phyloP scores from a whole-genome alignment of 2,888 invertebrate genomes.

The Tromatobia lineatoria region DNA sequence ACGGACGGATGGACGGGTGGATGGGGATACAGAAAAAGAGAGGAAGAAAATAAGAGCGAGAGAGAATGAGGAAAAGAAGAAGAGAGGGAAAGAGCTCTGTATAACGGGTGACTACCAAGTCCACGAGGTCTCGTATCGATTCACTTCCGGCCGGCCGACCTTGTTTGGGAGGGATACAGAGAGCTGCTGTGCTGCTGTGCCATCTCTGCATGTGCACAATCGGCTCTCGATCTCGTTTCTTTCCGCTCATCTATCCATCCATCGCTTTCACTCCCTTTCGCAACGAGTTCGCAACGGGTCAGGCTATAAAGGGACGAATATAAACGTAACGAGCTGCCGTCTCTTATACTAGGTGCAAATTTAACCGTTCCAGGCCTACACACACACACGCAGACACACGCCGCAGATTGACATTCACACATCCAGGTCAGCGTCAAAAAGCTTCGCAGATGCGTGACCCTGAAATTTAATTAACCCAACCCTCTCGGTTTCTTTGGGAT shows the following conservation, averaged over 20 bases:
- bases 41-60: constrained; percentile 27
- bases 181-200: constrained; percentile 18
- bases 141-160: constrained; percentile 61
- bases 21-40: neutral
- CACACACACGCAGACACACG: constrained; percentile 1
- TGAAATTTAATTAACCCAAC: constrained; percentile 49
- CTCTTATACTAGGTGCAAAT: constrained; percentile 29
- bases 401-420: neutral
- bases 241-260: constrained; percentile 24
- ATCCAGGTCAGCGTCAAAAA: constrained; percentile 41
- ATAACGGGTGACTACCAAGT: constrained; percentile 56
- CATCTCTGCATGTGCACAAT: constrained; percentile 47
- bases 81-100: constrained; percentile 20
- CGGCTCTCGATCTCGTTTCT: constrained; percentile 50
- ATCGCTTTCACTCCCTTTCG: constrained; percentile 8
- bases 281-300: constrained; percentile 1
- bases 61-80: constrained; percentile 8
- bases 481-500: constrained; percentile 4
- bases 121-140: constrained; percentile 63
- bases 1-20: neutral
- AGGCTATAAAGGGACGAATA: constrained; percentile 29
- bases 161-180: constrained; percentile 41
- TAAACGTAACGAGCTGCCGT: constrained; percentile 41
- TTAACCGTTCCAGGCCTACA: constrained; percentile 2
- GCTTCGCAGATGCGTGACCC: neutral